These are phyloP conservation scores for Brachirus orientalis DNA, from an alignment of 2,113 vertebrate species.

Conservation along the genomic window DNA sequence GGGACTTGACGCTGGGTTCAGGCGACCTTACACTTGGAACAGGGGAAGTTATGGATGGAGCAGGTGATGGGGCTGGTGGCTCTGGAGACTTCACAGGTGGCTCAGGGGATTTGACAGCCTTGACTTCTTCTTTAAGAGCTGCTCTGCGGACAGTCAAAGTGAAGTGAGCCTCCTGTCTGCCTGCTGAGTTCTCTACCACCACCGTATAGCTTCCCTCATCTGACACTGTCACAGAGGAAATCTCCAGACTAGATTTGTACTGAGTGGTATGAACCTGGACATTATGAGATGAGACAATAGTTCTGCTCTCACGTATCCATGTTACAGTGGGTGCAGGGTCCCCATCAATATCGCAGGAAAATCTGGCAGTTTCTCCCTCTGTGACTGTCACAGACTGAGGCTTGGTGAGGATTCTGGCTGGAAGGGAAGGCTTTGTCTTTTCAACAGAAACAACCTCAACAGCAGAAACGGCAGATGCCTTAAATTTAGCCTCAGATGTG, in stretches of 20 bases:
- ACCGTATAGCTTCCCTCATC: slow-evolving; percentile 94
- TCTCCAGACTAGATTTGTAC: slow-evolving; percentile 95
- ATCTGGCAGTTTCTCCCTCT: slow-evolving; percentile 90
- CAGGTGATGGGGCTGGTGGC: slow-evolving; percentile 69
- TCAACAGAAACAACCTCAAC: slow-evolving; percentile 83
- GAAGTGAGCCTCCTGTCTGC: slow-evolving; percentile 92
- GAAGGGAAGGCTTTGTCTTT: slow-evolving; percentile 87
- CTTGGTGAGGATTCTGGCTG: slow-evolving; percentile 93
- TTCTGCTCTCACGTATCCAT: slow-evolving; percentile 85
- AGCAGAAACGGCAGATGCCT: slow-evolving; percentile 43
- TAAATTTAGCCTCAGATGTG: slow-evolving; percentile 79
- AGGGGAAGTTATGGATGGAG: slow-evolving; percentile 53
- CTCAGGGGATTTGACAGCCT: slow-evolving; percentile 86
- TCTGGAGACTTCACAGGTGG: slow-evolving; percentile 85
- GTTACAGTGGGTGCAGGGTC: slow-evolving; percentile 91
- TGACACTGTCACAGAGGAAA: slow-evolving; percentile 87
- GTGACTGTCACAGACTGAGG: slow-evolving; percentile 90
- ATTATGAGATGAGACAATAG: slow-evolving; percentile 84
- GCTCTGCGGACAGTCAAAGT: slow-evolving; percentile 88
- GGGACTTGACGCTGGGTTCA: slow-evolving; percentile 28
- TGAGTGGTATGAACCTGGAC: slow-evolving; percentile 88
- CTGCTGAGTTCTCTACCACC: slow-evolving; percentile 92
- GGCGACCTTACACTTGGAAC: slow-evolving; percentile 33
- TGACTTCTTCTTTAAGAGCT: slow-evolving; percentile 82
- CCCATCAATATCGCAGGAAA: slow-evolving; percentile 94